Evolutionary conservation across 2,888 invertebrate genomes (phyloP), one percentile per base, ranked within the genome.

Genomic region (Boloria euphrosyne): DNA sequence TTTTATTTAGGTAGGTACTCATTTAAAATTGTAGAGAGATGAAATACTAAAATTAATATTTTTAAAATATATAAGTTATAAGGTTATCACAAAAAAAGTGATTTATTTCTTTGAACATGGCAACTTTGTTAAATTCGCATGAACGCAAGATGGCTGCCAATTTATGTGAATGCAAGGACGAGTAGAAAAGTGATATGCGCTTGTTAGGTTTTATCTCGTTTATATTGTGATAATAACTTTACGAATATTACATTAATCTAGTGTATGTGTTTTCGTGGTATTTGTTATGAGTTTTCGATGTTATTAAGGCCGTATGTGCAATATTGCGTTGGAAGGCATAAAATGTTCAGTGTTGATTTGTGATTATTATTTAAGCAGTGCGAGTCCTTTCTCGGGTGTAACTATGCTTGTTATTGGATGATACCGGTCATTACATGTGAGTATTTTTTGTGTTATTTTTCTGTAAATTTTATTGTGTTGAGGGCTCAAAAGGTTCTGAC

Each of bases 81-180:
- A 31, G 49, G 13, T 16, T n/a, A 47, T 27, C 13, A 49, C 31
- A 17, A 27, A 18, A 31, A n/a, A 13, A 16, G 16, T 47, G 2
- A 27, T 16, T 27, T 27, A 13, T 58, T 49, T 16, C 3, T 49
- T 16, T 74, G 64, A 13, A 65, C 46, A 71, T 85, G 81, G 86
- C 76, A 89, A 85, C 83, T 83, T 80, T 80, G 73, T 73, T 74
- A 75, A 82, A 80, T 80, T 84, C 80, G 83, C 76, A 86, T 83
- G 87, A 90, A 86, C 89, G 86, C 90, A 92, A 92, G 91, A 92
- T 92, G 91, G 91, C 91, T 83, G 87, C 89, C 89, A 86, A 89
- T 90, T 89, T 91, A 87, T 87, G 88, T 87, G 90, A 90, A 88
- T 84, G 89, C 89, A 90, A 89, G 90, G 90, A 90, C 90, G 86